Evolutionary conservation across 2,888 invertebrate genomes (phyloP), one percentile per base, ranked within the genome.

Genomic region (Pharmacophagus antenor): DNA sequence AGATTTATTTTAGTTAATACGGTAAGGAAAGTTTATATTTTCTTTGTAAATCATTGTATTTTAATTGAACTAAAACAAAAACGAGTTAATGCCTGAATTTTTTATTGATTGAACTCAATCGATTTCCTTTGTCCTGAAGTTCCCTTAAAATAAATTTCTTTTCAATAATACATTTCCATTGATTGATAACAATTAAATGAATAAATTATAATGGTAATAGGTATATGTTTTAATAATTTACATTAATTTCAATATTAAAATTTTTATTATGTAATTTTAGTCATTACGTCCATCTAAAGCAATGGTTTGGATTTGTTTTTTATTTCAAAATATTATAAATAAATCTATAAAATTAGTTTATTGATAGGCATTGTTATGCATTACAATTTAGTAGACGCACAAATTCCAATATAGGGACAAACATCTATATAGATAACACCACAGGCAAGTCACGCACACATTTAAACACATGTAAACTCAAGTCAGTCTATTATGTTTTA

Each of bases 51-150:
- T 44, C 8, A 17, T 55, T 41, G 4, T 46, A n/a, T 50, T 7
- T 8, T 25, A 10, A 25, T 22, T 50, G 21, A 21, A 47, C 23
- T 42, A 44, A 20, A 10, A 4, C 12, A 12, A 27, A 6, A 17
- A 31, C 20, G 20, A 50, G 17, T n/a, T 7, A 12, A 44, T 37
- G 31, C 5, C 17, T 41, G 8, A 15, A 42, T 48, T 42, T 42
- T 46, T 22, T 31, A n/a, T 55, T 60, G 31, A 44, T 31, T 64
- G 57, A 69, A 70, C 66, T 70, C 68, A 77, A 88, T 88, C 86
- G 88, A 88, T 89, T 88, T 90, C 83, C 89, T 89, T 90, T 90
- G 90, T 89, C 89, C 88, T 88, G 83, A 77, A 75, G 70, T 50
- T 46, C 76, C 73, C 75, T 73, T 71, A 73, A 70, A 70, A 68